These are phyloP conservation scores for Xiphophorus birchmanni DNA, from an alignment of 2,797 vertebrate genomes.

Conservation along the genomic window DNA sequence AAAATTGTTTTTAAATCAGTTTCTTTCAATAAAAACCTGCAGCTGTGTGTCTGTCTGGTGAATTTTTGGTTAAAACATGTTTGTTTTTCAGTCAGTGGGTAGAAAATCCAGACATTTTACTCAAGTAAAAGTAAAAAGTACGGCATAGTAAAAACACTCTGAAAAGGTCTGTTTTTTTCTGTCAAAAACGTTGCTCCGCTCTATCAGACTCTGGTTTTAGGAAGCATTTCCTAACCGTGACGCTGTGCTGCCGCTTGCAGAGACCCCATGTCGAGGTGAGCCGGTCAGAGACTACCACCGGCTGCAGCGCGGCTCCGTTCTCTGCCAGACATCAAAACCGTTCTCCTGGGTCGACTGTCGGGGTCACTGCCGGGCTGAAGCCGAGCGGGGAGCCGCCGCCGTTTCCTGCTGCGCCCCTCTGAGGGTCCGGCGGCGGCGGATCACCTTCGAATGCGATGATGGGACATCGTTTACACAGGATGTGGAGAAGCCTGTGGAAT, in stretches of 20 bases:
- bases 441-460: slow-evolving; percentile 89
- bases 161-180: too few species aligned
- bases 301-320: slow-evolving; percentile 86
- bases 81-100: too few species aligned
- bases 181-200: too few species aligned
- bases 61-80: too few species aligned
- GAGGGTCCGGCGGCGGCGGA: slow-evolving; percentile 85
- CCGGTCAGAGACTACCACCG: slow-evolving; percentile 87
- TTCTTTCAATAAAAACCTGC: too few species aligned
- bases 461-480: slow-evolving; percentile 89
- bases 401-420: slow-evolving; percentile 84
- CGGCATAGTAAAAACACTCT: too few species aligned
- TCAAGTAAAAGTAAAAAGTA: too few species aligned
- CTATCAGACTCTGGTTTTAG: background rate
- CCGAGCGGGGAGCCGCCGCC: slow-evolving; percentile 23
- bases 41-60: too few species aligned
- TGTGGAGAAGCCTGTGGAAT: slow-evolving; percentile 90
- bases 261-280: slow-evolving; percentile 84
- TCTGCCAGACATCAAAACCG: slow-evolving; percentile 88
- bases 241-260: slow-evolving; percentile 63
- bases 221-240: background rate
- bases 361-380: slow-evolving; percentile 68
- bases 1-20: too few species aligned
- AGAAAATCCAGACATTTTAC: too few species aligned
- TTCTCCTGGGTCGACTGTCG: slow-evolving; percentile 91